phyloP scores from a whole-genome alignment of 2,888 invertebrate genomes.

The Cosmopolites sordidus region DNA sequence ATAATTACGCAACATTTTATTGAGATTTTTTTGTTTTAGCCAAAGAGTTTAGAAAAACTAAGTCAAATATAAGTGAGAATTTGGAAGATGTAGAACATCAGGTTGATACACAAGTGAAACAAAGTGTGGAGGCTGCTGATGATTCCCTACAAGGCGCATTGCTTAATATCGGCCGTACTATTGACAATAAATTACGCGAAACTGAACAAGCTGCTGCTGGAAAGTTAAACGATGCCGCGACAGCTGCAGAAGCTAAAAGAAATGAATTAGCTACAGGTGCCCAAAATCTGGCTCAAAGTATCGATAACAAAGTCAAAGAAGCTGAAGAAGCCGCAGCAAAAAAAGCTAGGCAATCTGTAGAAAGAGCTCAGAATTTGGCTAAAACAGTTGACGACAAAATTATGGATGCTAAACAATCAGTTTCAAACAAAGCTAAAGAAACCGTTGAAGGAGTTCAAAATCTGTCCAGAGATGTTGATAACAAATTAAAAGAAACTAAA shows the following conservation, averaged over 20 bases:
- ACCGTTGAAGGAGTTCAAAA: slow-evolving; percentile 25
- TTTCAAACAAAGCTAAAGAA: slow-evolving; percentile 51
- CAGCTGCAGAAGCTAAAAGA: slow-evolving; percentile 12
- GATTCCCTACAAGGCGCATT: slow-evolving; percentile 11
- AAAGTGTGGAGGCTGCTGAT: slow-evolving; percentile 17
- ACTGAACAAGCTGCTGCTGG: slow-evolving; percentile 5
- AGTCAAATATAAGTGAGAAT: slow-evolving; percentile 30
- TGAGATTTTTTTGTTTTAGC: slow-evolving; percentile 19
- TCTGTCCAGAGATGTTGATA: slow-evolving; percentile 21
- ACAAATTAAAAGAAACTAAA: slow-evolving; percentile 26
- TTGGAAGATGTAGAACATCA: slow-evolving; percentile 25
- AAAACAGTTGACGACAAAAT: slow-evolving; percentile 20
- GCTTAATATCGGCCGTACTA: slow-evolving; percentile 2
- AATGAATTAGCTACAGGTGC: slow-evolving; percentile 22
- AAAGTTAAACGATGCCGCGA: slow-evolving; percentile 5
- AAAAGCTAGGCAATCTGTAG: slow-evolving; percentile 27
- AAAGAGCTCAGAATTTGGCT: slow-evolving; percentile 14
- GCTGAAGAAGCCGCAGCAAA: slow-evolving; percentile 44
- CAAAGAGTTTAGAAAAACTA: slow-evolving; percentile 26
- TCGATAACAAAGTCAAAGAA: slow-evolving; percentile 46
- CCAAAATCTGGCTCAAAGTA: slow-evolving; percentile 31
- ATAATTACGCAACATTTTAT: slow-evolving; percentile 7
- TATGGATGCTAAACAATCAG: slow-evolving; percentile 14
- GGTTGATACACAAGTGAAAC: slow-evolving; percentile 13
- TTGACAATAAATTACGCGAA: slow-evolving; percentile 25